Evolutionary conservation across 2,113 vertebrate species (phyloP), one percentile per base, ranked within the genome.

Genomic region (Embiotoca jacksoni): DNA sequence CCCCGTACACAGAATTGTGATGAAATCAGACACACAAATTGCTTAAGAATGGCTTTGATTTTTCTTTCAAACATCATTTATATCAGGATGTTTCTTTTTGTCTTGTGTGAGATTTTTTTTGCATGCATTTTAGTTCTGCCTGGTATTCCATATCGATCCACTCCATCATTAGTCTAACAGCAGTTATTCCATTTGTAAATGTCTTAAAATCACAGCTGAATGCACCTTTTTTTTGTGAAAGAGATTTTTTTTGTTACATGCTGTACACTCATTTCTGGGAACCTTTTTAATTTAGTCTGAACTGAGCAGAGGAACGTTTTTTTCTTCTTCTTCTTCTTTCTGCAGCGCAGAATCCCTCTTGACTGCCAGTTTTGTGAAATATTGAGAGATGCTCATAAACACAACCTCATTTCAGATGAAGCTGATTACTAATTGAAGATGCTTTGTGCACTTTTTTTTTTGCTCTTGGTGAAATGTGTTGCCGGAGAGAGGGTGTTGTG

Each of bases 281-380:
- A 31, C 23, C 60, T 60, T 58, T 85, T 66, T 37, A 37, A 81
- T 89, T 91, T 65, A 83, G 39, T 85, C 82, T 73, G 67, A 83
- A 82, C 35, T 76, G 75, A 90, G 49, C 72, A 63, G n/a, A 78
- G 65, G 44, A 72, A 72, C 52, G 57, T 86, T 72, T 83, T 84
- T 88, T 89, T n/a, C n/a, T 89, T 84, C 82, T 78, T 65, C 74
- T 92, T 92, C 90, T 90, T 78, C 68, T 75, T 92, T 92, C 90
- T 90, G 88, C 89, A 81, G 85, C 59, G 88, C 89, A 86, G 91
- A 91, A 91, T 89, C 73, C 72, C 81, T 69, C 86, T 86, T 85
- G 69, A 87, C 86, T 86, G 84, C 77, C 88, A 69, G 80, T 84
- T 59, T 63, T 74, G 72, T 76, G 63, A 75, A 65, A 80, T 64